Percentiles rank a stretch among this genome's conserved stretches.
These are phyloP conservation scores for Nephotettix cincticeps DNA, from an alignment of 1,140 invertebrate species.

Conservation along the genomic window DNA sequence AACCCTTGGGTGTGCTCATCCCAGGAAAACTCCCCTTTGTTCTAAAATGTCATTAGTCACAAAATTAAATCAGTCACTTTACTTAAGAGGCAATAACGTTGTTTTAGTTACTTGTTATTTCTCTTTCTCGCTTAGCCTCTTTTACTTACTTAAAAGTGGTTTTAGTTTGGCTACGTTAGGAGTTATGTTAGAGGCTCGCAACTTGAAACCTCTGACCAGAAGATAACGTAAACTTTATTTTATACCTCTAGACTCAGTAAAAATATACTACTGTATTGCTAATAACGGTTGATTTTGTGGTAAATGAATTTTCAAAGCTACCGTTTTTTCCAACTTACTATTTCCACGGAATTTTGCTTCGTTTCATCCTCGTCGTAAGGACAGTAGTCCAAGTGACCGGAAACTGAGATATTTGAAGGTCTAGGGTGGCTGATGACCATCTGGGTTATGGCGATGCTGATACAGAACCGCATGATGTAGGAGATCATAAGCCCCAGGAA, in stretches of 20 bases:
- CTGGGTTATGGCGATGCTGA: slow-evolving; percentile 88
- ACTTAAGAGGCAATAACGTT: background rate
- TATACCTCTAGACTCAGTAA: no score
- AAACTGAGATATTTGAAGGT: background rate
- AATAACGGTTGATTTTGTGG: no score
- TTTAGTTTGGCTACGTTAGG: no score
- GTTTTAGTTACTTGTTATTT: background rate
- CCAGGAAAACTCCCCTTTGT: slow-evolving; percentile 55
- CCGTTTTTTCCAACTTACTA: no score
- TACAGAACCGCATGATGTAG: slow-evolving; percentile 83
- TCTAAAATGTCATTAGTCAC: background rate
- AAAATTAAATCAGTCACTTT: background rate
- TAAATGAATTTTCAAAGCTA: no score
- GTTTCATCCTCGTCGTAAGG: background rate
- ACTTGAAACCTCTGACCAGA: no score
- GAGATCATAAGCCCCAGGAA: slow-evolving; percentile 79
- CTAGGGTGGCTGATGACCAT: slow-evolving; percentile 56
- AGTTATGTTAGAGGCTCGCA: no score
- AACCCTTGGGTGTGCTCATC: slow-evolving; percentile 57
- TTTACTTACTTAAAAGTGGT: no score
- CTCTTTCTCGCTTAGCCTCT: background rate
- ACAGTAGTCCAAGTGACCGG: background rate
- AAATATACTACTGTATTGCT: no score
- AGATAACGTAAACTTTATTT: no score
- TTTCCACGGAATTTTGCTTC: background rate